Conservation (phyloP, 1,140 invertebrate species). For the Cyclargus thomasi region DNA sequence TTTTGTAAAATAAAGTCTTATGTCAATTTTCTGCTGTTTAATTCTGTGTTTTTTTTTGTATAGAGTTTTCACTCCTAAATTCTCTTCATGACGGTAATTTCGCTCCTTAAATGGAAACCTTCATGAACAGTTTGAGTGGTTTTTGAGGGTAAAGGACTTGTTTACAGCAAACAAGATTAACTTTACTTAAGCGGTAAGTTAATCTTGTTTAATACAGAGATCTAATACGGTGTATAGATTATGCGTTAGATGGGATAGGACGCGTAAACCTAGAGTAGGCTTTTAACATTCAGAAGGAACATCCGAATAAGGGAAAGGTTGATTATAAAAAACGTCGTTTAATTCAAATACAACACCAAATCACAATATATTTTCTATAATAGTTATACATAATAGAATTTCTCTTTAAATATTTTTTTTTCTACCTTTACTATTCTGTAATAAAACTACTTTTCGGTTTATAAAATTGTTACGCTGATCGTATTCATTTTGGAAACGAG, state of each 20-base stretch:
- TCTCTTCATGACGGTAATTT: too few species aligned
- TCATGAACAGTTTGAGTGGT: too few species aligned
- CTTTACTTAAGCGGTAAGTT: too few species aligned
- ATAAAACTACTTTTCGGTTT: slow-evolving; percentile 35
- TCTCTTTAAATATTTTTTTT: slow-evolving; percentile 58
- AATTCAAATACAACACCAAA: slow-evolving; percentile 74
- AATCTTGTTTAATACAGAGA: too few species aligned
- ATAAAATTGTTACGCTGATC: slow-evolving; percentile 29
- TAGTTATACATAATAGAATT: slow-evolving; percentile 65
- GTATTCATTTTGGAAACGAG: background rate
- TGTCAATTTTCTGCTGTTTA: too few species aligned
- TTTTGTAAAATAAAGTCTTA: too few species aligned
- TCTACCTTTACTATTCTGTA: slow-evolving; percentile 48
- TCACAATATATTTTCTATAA: slow-evolving; percentile 74
- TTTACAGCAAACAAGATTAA: too few species aligned
- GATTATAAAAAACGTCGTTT: slow-evolving; percentile 68
- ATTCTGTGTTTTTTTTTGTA: too few species aligned
- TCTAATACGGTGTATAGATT: background rate
- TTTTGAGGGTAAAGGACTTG: too few species aligned
- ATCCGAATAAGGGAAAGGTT: slow-evolving; percentile 52
- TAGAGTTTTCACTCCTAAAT: too few species aligned
- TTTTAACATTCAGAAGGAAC: slow-evolving; percentile 24
- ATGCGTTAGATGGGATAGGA: background rate
- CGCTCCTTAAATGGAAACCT: too few species aligned
- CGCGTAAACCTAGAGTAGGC: background rate